Base-by-base conservation (phyloP, 2,113 vertebrate species). In the Nematolebias whitei region DNA sequence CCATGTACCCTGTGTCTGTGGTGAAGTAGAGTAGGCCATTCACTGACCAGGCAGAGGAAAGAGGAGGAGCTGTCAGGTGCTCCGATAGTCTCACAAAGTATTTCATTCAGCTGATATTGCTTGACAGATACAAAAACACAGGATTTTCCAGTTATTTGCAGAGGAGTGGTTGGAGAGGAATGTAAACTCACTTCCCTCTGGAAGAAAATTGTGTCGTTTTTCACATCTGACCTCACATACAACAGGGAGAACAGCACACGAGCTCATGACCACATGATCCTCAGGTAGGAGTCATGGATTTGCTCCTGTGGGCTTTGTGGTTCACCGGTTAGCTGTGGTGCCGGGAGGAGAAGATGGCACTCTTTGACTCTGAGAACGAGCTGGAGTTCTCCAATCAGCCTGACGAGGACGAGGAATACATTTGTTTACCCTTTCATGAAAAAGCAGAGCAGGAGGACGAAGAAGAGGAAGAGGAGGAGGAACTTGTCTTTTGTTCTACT, bases 21-120 rank as follows among this genome's bases (percentile, higher is more conserved):
- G 15, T 23, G 9, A 55, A 83, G 68, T 83, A 24, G 64, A 77
- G 47, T 24, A 75, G 73, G 19, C 70, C 82, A 66, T 38, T 58
- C 22, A 62, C 24, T 70, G 48, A 67, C 82, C 80, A 82, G 73
- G 76, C 70, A 75, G 60, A 67, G 49, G 50, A 26, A 18, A 79
- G 73, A 68, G 0, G 20, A 61, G 88, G 88, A 80, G 89, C 86
- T 83, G 89, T 73, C 55, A 1, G 41, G 39, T 47, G 65, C 44
- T 73, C 61, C 39, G 22, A 52, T 49, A 53, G 20, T 80, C 65
- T 71, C 19, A 3, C 22, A 2, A 57, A 52, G 49, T 58, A 70
- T 64, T 58, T 65, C 45, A 52, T 40, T 11, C 22, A 43, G 65
- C 48, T 47, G 60, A 80, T 62, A 10, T 45, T 22, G 20, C 41